phyloP scores from a whole-genome alignment of 2,113 vertebrate genomes.

The Triplophysa tibetana region DNA sequence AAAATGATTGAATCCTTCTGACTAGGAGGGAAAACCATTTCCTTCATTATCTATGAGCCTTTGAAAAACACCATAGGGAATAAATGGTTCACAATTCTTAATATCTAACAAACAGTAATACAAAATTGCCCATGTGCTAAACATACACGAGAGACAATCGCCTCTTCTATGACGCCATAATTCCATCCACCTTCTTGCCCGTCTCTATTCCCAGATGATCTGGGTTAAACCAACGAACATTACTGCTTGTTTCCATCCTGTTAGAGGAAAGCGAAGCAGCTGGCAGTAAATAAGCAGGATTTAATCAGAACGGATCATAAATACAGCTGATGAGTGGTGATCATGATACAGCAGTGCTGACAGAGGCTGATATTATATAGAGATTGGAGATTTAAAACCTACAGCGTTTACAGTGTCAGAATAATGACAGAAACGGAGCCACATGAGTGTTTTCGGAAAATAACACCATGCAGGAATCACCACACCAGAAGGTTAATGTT shows the following conservation, averaged over 20 bases:
- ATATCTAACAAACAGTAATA: neutral
- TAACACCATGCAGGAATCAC: conserved; percentile 10
- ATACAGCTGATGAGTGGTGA: conserved; percentile 7
- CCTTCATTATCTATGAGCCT: neutral
- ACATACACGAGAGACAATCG: neutral
- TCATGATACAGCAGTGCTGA: conserved; percentile 25
- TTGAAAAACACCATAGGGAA: neutral
- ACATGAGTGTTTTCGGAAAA: conserved; percentile 38
- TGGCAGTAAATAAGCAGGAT: conserved; percentile 26
- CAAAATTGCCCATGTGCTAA: neutral
- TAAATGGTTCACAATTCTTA: neutral
- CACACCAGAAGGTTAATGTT: conserved; percentile 33
- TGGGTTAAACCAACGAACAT: conserved; percentile 14
- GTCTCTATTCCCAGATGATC: conserved; percentile 25
- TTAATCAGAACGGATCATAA: neutral
- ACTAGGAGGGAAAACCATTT: neutral
- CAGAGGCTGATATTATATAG: conserved; percentile 9
- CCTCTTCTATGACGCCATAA: conserved; percentile 4
- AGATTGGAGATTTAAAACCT: conserved; percentile 33
- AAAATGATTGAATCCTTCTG: neutral
- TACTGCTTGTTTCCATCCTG: conserved; percentile 36
- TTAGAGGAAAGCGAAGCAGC: conserved; percentile 3
- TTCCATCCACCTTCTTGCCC: neutral
- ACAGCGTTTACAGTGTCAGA: neutral
- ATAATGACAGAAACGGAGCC: conserved; percentile 31